Conservation (phyloP, 2,888 invertebrate species). For the Drosophila kambysellisi region DNA sequence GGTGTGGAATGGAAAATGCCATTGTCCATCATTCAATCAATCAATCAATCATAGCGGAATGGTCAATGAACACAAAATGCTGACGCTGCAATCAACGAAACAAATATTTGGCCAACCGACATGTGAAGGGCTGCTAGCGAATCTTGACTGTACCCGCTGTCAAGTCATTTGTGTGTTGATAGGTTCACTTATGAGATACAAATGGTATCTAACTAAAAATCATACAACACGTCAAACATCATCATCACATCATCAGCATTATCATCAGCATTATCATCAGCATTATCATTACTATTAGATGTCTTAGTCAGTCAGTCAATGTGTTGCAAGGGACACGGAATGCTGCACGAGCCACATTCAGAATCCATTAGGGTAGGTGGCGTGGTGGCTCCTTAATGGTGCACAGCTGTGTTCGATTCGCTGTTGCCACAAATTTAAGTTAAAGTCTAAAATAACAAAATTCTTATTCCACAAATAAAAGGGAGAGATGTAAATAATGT, state of each 20-base stretch:
- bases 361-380: not conserved
- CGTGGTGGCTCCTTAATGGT: not conserved
- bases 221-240: conserved; percentile 42
- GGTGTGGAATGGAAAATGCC: conserved; percentile 5
- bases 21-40: conserved; percentile 39
- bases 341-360: not conserved
- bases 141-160: conserved; percentile 8
- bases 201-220: conserved; percentile 34
- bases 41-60: conserved; percentile 46
- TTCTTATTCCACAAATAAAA: not conserved
- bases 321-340: not conserved
- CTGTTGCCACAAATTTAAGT: not conserved
- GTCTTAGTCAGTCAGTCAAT: not conserved
- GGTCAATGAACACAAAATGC: conserved; percentile 33
- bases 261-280: conserved; percentile 16
- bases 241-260: conserved; percentile 37
- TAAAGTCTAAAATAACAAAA: not conserved
- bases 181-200: not conserved
- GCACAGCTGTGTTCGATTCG: not conserved
- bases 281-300: conserved; percentile 10
- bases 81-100: conserved; percentile 62
- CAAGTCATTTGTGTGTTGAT: conserved; percentile 44
- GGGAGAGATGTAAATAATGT: not conserved
- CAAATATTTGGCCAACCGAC: conserved; percentile 46
- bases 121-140: not conserved